Conservation (phyloP, 1,140 invertebrate species). For the Hylaeus anthracinus region DNA sequence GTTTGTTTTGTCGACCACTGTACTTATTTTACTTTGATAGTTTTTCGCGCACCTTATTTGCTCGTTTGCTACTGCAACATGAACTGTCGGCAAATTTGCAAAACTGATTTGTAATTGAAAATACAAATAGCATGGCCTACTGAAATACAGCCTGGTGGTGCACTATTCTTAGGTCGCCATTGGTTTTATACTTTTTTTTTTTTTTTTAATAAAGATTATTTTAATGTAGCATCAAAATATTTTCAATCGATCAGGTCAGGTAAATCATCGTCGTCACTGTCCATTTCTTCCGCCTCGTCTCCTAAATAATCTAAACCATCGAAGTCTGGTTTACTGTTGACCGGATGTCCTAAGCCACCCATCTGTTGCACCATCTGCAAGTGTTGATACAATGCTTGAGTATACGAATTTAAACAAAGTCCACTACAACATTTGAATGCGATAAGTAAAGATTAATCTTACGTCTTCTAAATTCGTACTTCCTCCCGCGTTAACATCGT, state of each 20-base stretch:
- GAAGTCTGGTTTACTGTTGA: slow-evolving; percentile 78
- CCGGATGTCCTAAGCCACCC: slow-evolving; percentile 79
- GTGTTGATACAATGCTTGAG: neutral
- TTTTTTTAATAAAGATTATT: slow-evolving; percentile 63
- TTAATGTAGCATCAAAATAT: slow-evolving; percentile 53
- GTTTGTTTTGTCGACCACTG: slow-evolving; percentile 44
- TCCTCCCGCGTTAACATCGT: slow-evolving; percentile 78
- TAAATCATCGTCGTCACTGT: slow-evolving; percentile 83
- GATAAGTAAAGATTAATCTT: slow-evolving; percentile 50
- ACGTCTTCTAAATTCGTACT: slow-evolving; percentile 84
- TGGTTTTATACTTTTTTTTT: slow-evolving; percentile 55
- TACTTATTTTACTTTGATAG: slow-evolving; percentile 31
- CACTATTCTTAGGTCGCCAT: slow-evolving; percentile 60
- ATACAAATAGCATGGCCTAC: slow-evolving; percentile 61
- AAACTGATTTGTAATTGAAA: slow-evolving; percentile 63
- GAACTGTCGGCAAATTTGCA: slow-evolving; percentile 55
- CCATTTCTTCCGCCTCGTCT: slow-evolving; percentile 73
- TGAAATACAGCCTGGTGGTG: slow-evolving; percentile 60
- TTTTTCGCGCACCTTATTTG: slow-evolving; percentile 37
- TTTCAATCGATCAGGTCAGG: slow-evolving; percentile 81
- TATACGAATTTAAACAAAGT: neutral
- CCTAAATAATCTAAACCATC: slow-evolving; percentile 78
- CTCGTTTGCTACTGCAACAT: slow-evolving; percentile 48
- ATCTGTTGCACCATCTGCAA: slow-evolving; percentile 83
- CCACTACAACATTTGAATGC: no score